Evolutionary conservation across 2,113 vertebrate genomes (phyloP).

Genomic region (Clarias batrachus): DNA sequence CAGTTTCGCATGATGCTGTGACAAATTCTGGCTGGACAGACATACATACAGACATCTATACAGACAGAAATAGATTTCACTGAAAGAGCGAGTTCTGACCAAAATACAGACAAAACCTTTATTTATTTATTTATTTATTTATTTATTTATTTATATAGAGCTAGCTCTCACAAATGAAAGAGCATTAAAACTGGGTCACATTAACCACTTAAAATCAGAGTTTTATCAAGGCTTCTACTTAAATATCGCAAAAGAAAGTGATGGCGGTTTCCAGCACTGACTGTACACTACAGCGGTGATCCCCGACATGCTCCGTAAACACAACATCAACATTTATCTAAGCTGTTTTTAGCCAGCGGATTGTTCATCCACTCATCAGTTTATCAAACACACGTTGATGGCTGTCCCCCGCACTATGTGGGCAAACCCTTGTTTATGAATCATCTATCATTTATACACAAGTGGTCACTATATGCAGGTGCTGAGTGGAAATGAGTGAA

Average conservation of each 20-base stretch:
- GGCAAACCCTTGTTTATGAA: conserved; percentile 37
- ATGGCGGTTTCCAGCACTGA: not conserved
- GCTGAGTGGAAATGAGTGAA: conserved; percentile 33
- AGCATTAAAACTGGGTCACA: not conserved
- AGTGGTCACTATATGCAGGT: conserved; percentile 31
- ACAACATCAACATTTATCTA: conserved; percentile 8
- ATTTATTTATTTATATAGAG: not conserved
- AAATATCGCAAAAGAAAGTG: not conserved
- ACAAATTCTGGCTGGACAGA: too few relatives aligned
- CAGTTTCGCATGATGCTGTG: too few relatives aligned
- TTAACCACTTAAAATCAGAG: too few relatives aligned
- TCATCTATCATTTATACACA: conserved; percentile 22
- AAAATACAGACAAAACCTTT: too few relatives aligned
- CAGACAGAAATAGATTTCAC: too few relatives aligned
- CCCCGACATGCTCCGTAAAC: not conserved
- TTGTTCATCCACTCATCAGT: conserved; percentile 26
- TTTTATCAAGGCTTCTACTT: not conserved
- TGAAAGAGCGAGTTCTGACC: too few relatives aligned
- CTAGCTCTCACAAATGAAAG: not conserved
- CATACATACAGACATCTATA: too few relatives aligned
- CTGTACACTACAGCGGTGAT: not conserved
- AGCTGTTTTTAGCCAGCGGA: not conserved
- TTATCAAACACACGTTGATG: conserved; percentile 20
- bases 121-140: too few relatives aligned
- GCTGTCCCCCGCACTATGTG: conserved; percentile 23